Evolutionary conservation across 2,113 vertebrate genomes (phyloP).

Genomic region (Odontophorus gujanensis): DNA sequence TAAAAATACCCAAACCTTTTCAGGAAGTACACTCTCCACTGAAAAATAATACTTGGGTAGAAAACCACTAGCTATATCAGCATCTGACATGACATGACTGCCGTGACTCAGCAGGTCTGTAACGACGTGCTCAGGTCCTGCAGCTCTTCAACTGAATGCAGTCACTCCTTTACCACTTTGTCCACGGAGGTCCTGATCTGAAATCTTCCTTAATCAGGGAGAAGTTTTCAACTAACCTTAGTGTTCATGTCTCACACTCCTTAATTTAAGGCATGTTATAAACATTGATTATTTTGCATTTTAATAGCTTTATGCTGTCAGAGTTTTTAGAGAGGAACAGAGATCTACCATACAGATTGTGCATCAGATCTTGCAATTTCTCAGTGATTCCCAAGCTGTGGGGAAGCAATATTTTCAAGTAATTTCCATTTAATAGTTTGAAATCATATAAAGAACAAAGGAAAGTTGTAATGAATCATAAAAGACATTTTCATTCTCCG

Average conservation of each 20-base stretch:
- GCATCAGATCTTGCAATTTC: not conserved
- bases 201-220: not conserved
- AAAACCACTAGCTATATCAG: not conserved
- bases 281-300: not conserved
- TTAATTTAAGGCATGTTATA: not conserved
- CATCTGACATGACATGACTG: not conserved
- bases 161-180: not conserved
- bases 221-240: not conserved
- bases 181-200: not conserved
- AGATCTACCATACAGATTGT: not conserved
- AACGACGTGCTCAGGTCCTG: not conserved
- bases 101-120: not conserved
- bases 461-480: conserved; percentile 49
- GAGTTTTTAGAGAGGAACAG: not conserved
- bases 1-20: not conserved
- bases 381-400: accelerated
- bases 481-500: conserved; percentile 60
- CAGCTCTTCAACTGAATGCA: not conserved
- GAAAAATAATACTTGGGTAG: not conserved
- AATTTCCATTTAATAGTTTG: conserved; percentile 44
- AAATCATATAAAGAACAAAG: conserved; percentile 21
- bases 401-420: conserved; percentile 20
- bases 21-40: not conserved
- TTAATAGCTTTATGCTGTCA: not conserved
- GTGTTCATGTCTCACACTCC: not conserved